Base-by-base conservation (phyloP, 2,797 vertebrate species). In the Myripristis jacobus region DNA sequence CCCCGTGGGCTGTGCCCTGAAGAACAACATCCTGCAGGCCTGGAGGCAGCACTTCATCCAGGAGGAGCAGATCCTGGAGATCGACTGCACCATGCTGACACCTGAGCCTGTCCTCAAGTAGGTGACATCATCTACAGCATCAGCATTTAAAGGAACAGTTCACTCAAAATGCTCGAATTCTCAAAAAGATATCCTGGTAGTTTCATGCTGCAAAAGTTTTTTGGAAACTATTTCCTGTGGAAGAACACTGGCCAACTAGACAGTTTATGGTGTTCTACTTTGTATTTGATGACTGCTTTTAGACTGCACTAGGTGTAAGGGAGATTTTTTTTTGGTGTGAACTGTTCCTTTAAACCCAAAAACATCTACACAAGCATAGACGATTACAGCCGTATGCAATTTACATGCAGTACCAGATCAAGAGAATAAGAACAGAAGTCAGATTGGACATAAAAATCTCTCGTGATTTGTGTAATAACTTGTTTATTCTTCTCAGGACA, bases 31-130 rank as follows among this genome's bases (percentile, higher is more conserved):
- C 63, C 93, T 99, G 79, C 97, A 99, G 83, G 93, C 89, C 0
- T 99, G 98, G 98, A 95, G 98, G 80, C 96, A 99, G 87, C 98
- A 99, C 91, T 99, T 99, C 68, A 99, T 99, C 89, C 97, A 99
- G 68, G 98, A 99, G 79, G 98, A 99, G 80, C 98, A 99, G 87
- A 98, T 99, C 82, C 91, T 99, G 77, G 98, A 99, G 92, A 98
- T 99, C 0, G 98, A 99, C 89, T 99, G 98, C 88, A 99, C 98
- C 70, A 98, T 99, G 97, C 95, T 99, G 43, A 99, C 98, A 0
- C 98, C 98, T 0, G 98, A 99, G 75, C 64, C 96, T 0, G 98
- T 99, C 67, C 94, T 99, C 79, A 99, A 97, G 98, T 99, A 93
- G 73, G 91, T 84, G 2, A 11, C 36, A 38, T 38, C 36, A 41